Percentiles rank a stretch among this genome's conserved stretches.
These are phyloP conservation scores for Hemichromis elongatus DNA, from an alignment of 2,113 vertebrate genomes.

Conservation along the genomic window DNA sequence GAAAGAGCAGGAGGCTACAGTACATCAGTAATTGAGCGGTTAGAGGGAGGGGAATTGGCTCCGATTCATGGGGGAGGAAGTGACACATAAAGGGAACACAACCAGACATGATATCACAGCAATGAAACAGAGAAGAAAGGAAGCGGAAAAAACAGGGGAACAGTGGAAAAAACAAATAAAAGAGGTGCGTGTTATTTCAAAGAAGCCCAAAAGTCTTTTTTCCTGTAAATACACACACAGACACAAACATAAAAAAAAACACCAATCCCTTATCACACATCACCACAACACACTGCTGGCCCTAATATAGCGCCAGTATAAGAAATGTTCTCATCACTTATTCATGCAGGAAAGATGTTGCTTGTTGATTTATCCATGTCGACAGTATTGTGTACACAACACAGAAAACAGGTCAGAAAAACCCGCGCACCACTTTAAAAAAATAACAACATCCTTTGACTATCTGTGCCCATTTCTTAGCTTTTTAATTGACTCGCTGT, in stretches of 20 bases:
- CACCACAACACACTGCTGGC: background rate
- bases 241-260: background rate
- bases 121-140: background rate
- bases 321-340: conserved; percentile 24
- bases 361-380: conserved; percentile 24
- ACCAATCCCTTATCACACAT: background rate
- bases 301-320: conserved; percentile 7
- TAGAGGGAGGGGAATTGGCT: conserved; percentile 12
- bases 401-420: background rate
- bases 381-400: background rate
- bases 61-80: background rate
- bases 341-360: conserved; percentile 33
- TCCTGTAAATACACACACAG: background rate
- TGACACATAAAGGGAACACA: conserved; percentile 11
- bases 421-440: background rate
- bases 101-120: background rate
- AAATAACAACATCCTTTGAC: conserved; percentile 3
- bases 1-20: background rate
- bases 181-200: background rate
- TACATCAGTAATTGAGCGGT: conserved; percentile 11
- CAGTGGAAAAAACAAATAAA: background rate
- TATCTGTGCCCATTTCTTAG: conserved; percentile 39
- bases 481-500: conserved; percentile 66
- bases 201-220: background rate
- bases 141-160: background rate